Conservation (phyloP, 1,140 invertebrate genomes). For the Tenebrio molitor region DNA sequence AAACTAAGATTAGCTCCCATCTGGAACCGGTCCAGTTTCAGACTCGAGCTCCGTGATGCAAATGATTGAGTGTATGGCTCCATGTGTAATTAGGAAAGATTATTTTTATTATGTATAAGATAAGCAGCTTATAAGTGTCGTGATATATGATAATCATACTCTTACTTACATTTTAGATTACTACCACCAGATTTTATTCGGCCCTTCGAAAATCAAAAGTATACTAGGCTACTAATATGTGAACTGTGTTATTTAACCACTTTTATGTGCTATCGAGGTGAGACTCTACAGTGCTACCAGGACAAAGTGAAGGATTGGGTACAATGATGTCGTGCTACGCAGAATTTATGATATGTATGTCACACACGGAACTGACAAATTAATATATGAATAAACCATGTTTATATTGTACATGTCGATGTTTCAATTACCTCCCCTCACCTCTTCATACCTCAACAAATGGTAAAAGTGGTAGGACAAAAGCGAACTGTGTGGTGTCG, state of each 20-base stretch:
- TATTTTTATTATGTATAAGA: constrained; percentile 60
- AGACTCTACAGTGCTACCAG: constrained; percentile 20
- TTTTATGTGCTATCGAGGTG: constrained; percentile 40
- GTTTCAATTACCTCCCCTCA: constrained; percentile 32
- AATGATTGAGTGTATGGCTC: constrained; percentile 53
- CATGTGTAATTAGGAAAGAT: constrained; percentile 59
- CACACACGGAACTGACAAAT: constrained; percentile 54
- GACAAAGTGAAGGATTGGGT: constrained; percentile 23
- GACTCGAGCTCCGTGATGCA: constrained; percentile 53
- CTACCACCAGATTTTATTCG: constrained; percentile 20
- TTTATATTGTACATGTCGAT: constrained; percentile 59
- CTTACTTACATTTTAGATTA: constrained; percentile 42
- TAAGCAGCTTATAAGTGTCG: constrained; percentile 61
- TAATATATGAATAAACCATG: constrained; percentile 58
- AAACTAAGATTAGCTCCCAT: constrained; percentile 21
- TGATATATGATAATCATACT: constrained; percentile 60
- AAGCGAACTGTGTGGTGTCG: too few relatives aligned
- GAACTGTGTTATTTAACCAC: constrained; percentile 40
- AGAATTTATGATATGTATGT: constrained; percentile 46
- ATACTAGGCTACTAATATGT: constrained; percentile 38
- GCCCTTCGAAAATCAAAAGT: constrained; percentile 37
- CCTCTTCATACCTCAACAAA: too few relatives aligned
- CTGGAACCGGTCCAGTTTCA: constrained; percentile 41
- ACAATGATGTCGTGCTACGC: constrained; percentile 5
- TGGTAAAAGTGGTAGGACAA: too few relatives aligned